Evolutionary conservation across 2,797 vertebrate species (phyloP), one percentile per base, ranked within the genome.

Genomic region (Sebastes ruberrimus): DNA sequence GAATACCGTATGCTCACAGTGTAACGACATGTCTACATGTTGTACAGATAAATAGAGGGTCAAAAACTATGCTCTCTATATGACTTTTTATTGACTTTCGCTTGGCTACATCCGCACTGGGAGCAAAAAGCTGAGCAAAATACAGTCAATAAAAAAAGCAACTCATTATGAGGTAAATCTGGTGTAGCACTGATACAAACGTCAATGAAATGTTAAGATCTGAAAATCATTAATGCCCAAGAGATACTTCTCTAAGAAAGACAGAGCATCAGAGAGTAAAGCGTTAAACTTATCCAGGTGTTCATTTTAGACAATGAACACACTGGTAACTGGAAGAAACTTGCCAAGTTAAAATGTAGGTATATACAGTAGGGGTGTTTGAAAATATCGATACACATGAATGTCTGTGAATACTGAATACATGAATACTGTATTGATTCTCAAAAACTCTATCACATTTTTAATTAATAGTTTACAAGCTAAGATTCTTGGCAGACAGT

Each of bases 1-100:
- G 14, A 63, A 56, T 30, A 64, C 13, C 0, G 2, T 2, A 14
- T n/a, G 27, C 6, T 28, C 59, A 53, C 23, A 33, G 28, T 61
- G 9, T 76, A n/a, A 56, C 27, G 23, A 46, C 20, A 52, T 2
- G 9, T 52, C 67, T 35, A 46, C 46, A 68, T 67, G 33, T 18
- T 67, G 16, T 32, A 64, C 22, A 66, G 13, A 75, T 38, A 72
- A n/a, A 66, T 3, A 33, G 22, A 61, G 49, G 32, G 57, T n/a
- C 14, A 64, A 16, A 63, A 64, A n/a, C 42, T 57, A 11, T 25
- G n/a, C 10, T 73, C 68, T 79, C 38, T 78, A 4, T 78, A 20
- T 22, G 25, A 71, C 27, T 52, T 82, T 79, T 61, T 67, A 83
- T 64, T 60, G 71, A 68, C 65, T 66, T 63, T 62, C 5, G 42